Evolutionary conservation across 2,113 vertebrate species (phyloP).

Genomic region (Nestor notabilis): DNA sequence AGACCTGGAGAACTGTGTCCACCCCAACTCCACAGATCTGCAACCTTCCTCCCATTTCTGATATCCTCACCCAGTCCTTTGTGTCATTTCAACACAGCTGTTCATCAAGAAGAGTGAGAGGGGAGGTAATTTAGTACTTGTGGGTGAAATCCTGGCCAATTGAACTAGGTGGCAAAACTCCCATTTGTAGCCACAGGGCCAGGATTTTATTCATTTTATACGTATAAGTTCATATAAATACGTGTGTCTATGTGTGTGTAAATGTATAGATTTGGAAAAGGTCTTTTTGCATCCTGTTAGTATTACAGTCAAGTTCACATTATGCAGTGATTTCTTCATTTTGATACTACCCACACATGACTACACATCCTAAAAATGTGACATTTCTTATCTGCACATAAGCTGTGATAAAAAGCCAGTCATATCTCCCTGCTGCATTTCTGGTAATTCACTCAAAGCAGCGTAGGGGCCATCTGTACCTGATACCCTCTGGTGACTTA

Average conservation of each 20-base stretch:
- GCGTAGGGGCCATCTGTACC: neutral
- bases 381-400: neutral
- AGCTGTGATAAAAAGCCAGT: neutral
- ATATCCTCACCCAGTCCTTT: constrained; percentile 31
- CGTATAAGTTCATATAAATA: neutral
- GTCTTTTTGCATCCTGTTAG: neutral
- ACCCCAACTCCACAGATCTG: neutral
- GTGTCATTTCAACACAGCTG: constrained; percentile 62
- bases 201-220: constrained; percentile 6
- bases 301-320: neutral
- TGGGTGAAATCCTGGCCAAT: constrained; percentile 39
- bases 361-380: neutral
- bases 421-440: fast-evolving
- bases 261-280: neutral
- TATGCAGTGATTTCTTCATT: neutral
- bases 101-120: constrained; percentile 38
- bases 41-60: constrained; percentile 7
- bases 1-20: neutral
- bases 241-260: neutral
- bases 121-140: constrained; percentile 62
- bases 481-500: neutral
- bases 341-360: neutral
- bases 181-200: neutral
- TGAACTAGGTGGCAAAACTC: constrained; percentile 53
- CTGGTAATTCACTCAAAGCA: neutral